Evolutionary conservation across 2,113 vertebrate genomes (phyloP), one percentile per base, ranked within the genome.

Genomic region (Cariama cristata): DNA sequence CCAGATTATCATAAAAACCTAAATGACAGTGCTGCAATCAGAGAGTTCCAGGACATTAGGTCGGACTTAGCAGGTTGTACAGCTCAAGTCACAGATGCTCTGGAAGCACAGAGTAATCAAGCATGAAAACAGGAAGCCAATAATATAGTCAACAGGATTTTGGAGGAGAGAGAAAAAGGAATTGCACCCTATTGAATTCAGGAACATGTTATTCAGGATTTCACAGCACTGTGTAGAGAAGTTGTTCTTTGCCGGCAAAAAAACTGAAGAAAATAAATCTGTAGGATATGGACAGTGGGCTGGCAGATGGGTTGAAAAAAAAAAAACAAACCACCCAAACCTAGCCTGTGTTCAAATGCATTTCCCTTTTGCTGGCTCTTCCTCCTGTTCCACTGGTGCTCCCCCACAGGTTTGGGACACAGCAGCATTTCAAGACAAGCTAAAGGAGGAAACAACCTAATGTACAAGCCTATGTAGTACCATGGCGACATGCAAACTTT

Each of bases 81-180:
- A 76, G 86, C 91, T 76, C 75, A 76, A 86, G 74, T 72, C 49
- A 9, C 91, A 95, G 94, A 93, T 96, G 95, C 67, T 95, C 58
- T 82, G 71, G 45, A 86, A 79, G 91, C 92, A 72, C 82, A 88
- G 86, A 82, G 82, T 64, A 64, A 60, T 67, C 53, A 44, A 66
- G 77, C 90, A 67, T 85, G 74, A 59, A 87, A 81, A 56, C 18
- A 69, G 71, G 69, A 88, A 88, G 50, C 19, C 71, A 62, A 18
- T 13, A 56, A 60, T 17, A 86, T 2, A 40, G 12, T n/a, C 88
- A 66, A 40, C 66, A 53, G 55, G 45, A 69, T 60, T 26, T 40
- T 58, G 63, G 67, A 60, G 71, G 14, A 86, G 19, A 56, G 8
- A 73, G 24, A 38, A 49, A 73, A 76, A 49, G 27, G 62, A 12